phyloP scores from a whole-genome alignment of 1,140 invertebrate species.

The Drosophila cardini region DNA sequence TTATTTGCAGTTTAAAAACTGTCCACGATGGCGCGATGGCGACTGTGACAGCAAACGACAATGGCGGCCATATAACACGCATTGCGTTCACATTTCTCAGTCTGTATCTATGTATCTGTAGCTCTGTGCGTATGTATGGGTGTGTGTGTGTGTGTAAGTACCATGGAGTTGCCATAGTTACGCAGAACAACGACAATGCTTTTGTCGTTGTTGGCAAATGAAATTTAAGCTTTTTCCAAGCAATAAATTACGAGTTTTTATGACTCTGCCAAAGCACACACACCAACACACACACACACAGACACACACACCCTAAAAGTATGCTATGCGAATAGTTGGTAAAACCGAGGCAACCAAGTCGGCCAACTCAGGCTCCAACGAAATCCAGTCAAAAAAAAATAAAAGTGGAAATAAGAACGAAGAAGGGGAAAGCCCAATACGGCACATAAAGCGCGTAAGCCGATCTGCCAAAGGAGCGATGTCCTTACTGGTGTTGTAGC shows the following conservation, averaged over 20 bases:
- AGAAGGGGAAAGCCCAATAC: conserved; percentile 41
- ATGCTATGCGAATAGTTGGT: conserved; percentile 66
- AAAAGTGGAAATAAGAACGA: conserved; percentile 24
- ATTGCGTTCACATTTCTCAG: conserved; percentile 43
- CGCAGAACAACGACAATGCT: conserved; percentile 61
- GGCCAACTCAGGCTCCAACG: conserved; percentile 12
- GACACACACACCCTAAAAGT: conserved; percentile 43
- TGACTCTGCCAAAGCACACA: conserved; percentile 70
- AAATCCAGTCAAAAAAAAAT: conserved; percentile 5
- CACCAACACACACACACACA: conserved; percentile 26
- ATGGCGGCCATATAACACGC: conserved; percentile 63
- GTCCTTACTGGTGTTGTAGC: conserved; percentile 55
- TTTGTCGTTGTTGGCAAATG: conserved; percentile 79
- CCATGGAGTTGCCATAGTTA: conserved; percentile 58
- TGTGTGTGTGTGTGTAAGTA: conserved; percentile 33
- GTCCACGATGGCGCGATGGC: conserved; percentile 11
- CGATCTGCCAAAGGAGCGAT: conserved; percentile 71
- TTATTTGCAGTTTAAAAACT: conserved; percentile 74
- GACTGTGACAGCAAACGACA: conserved; percentile 39
- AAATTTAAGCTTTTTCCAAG: conserved; percentile 83
- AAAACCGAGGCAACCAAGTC: conserved; percentile 48
- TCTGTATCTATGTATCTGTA: conserved; percentile 1
- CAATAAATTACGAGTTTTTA: conserved; percentile 84
- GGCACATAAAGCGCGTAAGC: conserved; percentile 78
- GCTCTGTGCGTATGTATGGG: conserved; percentile 13